Base-by-base conservation (phyloP, 2,797 vertebrate species). In the Phoeniculus purpureus region DNA sequence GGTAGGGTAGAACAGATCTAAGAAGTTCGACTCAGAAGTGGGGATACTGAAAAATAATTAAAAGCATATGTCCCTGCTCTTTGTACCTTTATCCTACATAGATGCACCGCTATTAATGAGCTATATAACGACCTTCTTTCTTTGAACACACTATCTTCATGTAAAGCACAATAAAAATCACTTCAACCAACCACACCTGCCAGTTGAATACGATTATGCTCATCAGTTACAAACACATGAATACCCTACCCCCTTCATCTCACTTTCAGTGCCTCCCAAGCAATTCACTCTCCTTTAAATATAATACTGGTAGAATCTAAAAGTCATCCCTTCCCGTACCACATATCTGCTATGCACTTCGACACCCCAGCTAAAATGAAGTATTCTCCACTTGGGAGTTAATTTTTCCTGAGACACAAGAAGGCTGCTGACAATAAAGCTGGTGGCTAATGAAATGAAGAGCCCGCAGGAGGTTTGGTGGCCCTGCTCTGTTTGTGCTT, bases 391-490 rank as follows among this genome's bases (percentile, higher is more conserved):
- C 45, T 59, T 29, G 4, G 4, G 3, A 91, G 71, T 86, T 55
- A 51, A 22, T 72, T 90, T 88, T 77, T 77, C 68, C 58, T n/a
- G 23, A 87, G 48, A 72, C 34, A 43, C 1, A 5, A 65, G 52
- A 84, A 92, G 77, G 64, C 64, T 80, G 76, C 71, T 73, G 50
- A 86, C 60, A 89, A 85, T 80, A 50, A 68, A 83, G 62, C 37
- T 70, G 62, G 89, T 62, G 54, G 66, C 66, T 83, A 82, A 90
- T 62, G 83, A 94, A 88, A 71, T n/a, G 0, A 85, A 79, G 52
- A 84, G 72, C 32, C 78, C 61, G 78, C 64, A 94, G 92, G 82
- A 88, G 85, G 66, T 81, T 91, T 92, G 86, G 85, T 89, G 80
- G 67, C 78, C 85, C 81, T 81, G 62, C 67, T 94, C 91, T 84